Evolutionary conservation across 2,797 vertebrate species (phyloP).

Genomic region (Tragopan temminckii): DNA sequence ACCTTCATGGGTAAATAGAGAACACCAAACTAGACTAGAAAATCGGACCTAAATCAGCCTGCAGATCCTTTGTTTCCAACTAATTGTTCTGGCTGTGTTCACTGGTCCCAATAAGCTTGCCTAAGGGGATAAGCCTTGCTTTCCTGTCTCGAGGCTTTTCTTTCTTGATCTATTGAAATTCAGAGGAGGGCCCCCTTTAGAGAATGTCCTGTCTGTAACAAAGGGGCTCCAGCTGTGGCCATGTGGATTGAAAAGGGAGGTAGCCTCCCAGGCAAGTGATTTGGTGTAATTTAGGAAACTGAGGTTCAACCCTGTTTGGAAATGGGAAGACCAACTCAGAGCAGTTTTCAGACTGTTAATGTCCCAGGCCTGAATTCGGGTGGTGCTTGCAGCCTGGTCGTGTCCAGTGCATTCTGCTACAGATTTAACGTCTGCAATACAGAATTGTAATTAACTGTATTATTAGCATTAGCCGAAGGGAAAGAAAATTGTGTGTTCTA

Average conservation of each 20-base stretch:
- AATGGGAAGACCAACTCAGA: neutral
- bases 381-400: neutral
- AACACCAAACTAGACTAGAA: slow-evolving; percentile 28
- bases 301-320: neutral
- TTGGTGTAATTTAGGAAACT: neutral
- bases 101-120: slow-evolving; percentile 28
- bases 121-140: slow-evolving; percentile 47
- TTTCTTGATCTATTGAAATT: slow-evolving; percentile 69
- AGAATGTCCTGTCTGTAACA: slow-evolving; percentile 7
- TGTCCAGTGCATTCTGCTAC: neutral
- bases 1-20: neutral
- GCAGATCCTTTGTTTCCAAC: slow-evolving; percentile 21
- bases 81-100: slow-evolving; percentile 45
- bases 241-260: neutral
- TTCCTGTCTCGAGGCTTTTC: slow-evolving; percentile 51
- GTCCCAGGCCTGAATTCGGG: neutral
- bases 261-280: neutral
- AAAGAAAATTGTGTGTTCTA: neutral
- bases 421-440: rapidly evolving
- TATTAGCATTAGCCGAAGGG: neutral
- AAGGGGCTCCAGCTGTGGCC: slow-evolving; percentile 25
- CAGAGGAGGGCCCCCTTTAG: slow-evolving; percentile 31
- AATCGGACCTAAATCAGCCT: slow-evolving; percentile 8
- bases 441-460: neutral
- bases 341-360: neutral